Evolutionary conservation across 2,888 invertebrate genomes (phyloP).

Genomic region (Pachycephus smyrnensis): DNA sequence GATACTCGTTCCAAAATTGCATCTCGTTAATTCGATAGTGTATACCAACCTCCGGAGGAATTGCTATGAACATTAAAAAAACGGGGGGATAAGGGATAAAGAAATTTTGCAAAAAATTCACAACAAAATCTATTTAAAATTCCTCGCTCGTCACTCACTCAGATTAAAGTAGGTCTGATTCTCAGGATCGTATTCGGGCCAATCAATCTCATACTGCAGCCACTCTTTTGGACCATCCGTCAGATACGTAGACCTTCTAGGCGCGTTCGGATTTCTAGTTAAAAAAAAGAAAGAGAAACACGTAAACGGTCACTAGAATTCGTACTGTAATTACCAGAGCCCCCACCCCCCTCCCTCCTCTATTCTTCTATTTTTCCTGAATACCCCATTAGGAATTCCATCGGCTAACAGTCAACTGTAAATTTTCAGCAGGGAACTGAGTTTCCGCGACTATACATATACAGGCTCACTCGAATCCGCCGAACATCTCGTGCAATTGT

Average conservation of each 20-base stretch:
- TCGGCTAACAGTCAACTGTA: background rate
- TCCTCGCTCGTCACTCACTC: slow-evolving; percentile 69
- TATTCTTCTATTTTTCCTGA: background rate
- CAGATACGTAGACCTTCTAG: slow-evolving; percentile 74
- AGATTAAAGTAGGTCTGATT: slow-evolving; percentile 84
- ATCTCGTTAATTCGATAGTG: slow-evolving; percentile 84
- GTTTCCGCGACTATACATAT: background rate
- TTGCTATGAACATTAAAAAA: slow-evolving; percentile 71
- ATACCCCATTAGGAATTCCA: background rate
- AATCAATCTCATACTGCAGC: slow-evolving; percentile 79
- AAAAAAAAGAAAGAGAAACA: slow-evolving; percentile 19
- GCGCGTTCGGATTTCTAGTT: slow-evolving; percentile 82
- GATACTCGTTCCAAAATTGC: slow-evolving; percentile 85
- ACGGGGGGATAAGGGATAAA: too few relatives aligned
- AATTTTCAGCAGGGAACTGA: background rate
- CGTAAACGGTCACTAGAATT: slow-evolving; percentile 13
- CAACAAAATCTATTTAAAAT: background rate
- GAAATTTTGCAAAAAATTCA: background rate
- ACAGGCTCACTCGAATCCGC: background rate
- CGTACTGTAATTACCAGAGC: background rate
- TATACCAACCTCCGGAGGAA: slow-evolving; percentile 79
- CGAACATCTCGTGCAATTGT: background rate
- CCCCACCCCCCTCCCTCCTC: background rate
- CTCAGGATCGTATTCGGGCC: slow-evolving; percentile 84
- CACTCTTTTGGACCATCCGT: slow-evolving; percentile 76